Evolutionary conservation across 2,888 invertebrate genomes (phyloP).

Genomic region (Orthosia incerta): DNA sequence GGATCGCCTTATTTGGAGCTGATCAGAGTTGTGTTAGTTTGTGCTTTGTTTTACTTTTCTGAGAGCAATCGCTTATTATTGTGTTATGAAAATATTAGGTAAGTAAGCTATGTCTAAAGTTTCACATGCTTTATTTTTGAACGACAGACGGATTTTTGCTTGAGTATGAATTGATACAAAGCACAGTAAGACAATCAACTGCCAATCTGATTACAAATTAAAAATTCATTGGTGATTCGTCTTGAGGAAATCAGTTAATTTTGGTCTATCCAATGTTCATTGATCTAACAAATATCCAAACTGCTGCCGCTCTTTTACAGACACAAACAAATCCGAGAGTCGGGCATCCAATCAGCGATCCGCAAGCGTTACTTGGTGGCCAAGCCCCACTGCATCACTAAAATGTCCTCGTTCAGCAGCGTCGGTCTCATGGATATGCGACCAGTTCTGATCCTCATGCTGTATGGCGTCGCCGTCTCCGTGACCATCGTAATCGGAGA

Average conservation of each 20-base stretch:
- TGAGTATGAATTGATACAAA: too few relatives aligned
- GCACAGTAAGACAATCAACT: too few relatives aligned
- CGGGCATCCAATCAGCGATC: constrained; percentile 86
- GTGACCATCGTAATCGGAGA: constrained; percentile 71
- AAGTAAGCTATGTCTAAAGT: background rate
- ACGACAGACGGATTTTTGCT: too few relatives aligned
- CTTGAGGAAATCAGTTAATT: too few relatives aligned
- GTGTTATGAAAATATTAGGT: too few relatives aligned
- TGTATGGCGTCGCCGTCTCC: constrained; percentile 81
- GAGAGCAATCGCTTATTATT: background rate
- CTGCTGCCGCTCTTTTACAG: constrained; percentile 69
- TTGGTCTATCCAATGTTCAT: too few relatives aligned
- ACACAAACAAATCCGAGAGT: constrained; percentile 89
- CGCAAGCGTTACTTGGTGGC: constrained; percentile 72
- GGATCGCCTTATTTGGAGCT: constrained; percentile 81
- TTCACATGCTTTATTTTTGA: background rate
- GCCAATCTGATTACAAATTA: too few relatives aligned
- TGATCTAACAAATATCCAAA: background rate
- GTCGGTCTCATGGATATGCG: constrained; percentile 87
- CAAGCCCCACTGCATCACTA: constrained; percentile 78
- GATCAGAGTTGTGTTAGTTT: constrained; percentile 79
- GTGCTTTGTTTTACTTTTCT: constrained; percentile 5
- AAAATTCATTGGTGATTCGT: too few relatives aligned
- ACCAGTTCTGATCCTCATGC: constrained; percentile 84
- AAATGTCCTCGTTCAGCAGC: constrained; percentile 81